A percentile compares a stretch with the other conserved stretches of the same genome.
Conservation (phyloP, 2,113 vertebrate species). For the Scalopus aquaticus region DNA sequence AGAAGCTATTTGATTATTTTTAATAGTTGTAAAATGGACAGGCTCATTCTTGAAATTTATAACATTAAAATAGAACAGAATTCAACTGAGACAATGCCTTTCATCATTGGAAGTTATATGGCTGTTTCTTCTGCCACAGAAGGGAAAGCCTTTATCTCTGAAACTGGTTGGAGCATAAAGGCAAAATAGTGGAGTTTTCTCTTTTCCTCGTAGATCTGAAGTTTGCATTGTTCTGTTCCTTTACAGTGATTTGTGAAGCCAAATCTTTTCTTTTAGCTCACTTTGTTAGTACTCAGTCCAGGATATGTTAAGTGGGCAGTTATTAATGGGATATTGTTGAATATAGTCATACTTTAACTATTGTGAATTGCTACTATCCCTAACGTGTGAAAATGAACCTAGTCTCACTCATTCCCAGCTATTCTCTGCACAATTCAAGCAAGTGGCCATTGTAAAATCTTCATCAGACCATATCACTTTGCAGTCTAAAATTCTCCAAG, state of each 20-base stretch:
- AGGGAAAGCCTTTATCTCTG: background rate
- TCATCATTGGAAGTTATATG: background rate
- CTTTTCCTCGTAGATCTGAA: background rate
- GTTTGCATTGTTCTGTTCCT: background rate
- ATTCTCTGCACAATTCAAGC: background rate
- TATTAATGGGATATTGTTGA: background rate
- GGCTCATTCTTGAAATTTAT: constrained; percentile 9
- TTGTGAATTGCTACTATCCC: background rate
- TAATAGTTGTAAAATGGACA: constrained; percentile 10
- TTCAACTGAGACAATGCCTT: constrained; percentile 4
- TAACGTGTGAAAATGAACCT: constrained; percentile 29
- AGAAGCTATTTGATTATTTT: constrained; percentile 21
- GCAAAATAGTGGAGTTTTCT: background rate
- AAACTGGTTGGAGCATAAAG: background rate
- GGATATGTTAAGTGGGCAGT: background rate
- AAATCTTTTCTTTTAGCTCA: background rate
- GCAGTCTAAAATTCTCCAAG: background rate
- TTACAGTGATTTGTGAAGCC: background rate
- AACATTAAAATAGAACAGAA: background rate
- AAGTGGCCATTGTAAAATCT: background rate
- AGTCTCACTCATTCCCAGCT: background rate
- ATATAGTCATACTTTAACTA: background rate
- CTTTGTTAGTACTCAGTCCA: background rate
- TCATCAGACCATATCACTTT: background rate
- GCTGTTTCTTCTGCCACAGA: background rate